phyloP scores from a whole-genome alignment of 1,140 invertebrate species.

The Brachionus sp. region DNA sequence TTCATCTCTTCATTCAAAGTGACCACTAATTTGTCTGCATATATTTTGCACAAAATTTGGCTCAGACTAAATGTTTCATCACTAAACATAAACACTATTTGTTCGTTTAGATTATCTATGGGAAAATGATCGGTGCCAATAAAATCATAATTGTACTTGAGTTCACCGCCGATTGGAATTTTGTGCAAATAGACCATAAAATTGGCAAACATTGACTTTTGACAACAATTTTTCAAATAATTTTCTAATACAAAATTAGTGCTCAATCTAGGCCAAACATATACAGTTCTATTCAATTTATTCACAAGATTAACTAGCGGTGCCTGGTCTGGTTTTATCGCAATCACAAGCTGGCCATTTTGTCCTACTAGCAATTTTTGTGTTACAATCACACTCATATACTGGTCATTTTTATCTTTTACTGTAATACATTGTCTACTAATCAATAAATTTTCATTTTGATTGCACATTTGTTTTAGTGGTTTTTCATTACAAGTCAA shows the following conservation, averaged over 20 bases:
- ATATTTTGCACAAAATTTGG: conserved; percentile 32
- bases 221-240: conserved; percentile 32
- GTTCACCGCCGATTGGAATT: background rate
- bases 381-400: background rate
- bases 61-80: background rate
- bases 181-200: background rate
- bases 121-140: conserved; percentile 36
- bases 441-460: conserved; percentile 26
- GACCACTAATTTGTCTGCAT: conserved; percentile 46
- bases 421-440: conserved; percentile 19
- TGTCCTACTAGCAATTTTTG: conserved; percentile 21
- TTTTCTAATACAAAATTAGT: conserved; percentile 40
- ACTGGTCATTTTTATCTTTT: background rate
- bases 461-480: conserved; percentile 17
- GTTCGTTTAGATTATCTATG: conserved; percentile 36
- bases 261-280: conserved; percentile 31
- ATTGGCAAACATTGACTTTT: conserved; percentile 4
- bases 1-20: background rate
- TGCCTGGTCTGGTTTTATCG: background rate
- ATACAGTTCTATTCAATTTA: background rate
- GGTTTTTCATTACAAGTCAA: conserved; percentile 19
- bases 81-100: conserved; percentile 42
- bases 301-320: background rate
- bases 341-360: background rate
- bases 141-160: conserved; percentile 37